Percentiles rank a stretch among this genome's conserved stretches.
phyloP scores from a whole-genome alignment of 2,888 invertebrate genomes.

The Oegoconia quadripuncta region DNA sequence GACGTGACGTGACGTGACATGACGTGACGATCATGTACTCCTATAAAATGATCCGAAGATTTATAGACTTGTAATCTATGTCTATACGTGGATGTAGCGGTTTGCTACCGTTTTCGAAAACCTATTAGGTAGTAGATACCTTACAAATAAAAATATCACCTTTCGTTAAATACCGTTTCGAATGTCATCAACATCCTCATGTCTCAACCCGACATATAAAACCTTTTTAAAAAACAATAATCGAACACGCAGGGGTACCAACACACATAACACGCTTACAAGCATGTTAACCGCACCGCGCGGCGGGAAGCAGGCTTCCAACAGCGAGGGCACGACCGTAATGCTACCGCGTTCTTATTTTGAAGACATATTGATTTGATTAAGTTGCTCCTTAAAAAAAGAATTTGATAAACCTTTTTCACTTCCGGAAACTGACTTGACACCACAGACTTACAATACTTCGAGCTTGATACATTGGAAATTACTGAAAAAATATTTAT shows the following conservation, averaged over 20 bases:
- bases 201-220: constrained; percentile 7
- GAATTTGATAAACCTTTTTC: not conserved
- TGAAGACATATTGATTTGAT: constrained; percentile 29
- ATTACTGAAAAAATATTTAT: too few relatives aligned
- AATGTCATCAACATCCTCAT: constrained; percentile 18
- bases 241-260: constrained; percentile 16
- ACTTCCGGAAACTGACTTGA: not conserved
- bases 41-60: too few relatives aligned
- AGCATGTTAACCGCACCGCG: constrained; percentile 29
- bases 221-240: constrained; percentile 13
- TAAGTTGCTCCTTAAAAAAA: constrained; percentile 13
- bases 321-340: constrained; percentile 25
- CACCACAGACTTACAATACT: not conserved
- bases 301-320: constrained; percentile 35
- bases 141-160: too few relatives aligned
- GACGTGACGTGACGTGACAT: too few relatives aligned
- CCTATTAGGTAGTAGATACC: too few relatives aligned
- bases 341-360: constrained; percentile 38
- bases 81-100: too few relatives aligned
- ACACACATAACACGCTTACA: constrained; percentile 16
- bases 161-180: too few relatives aligned
- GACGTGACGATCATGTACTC: too few relatives aligned
- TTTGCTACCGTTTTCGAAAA: too few relatives aligned
- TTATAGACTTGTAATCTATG: too few relatives aligned
- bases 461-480: not conserved